These are phyloP conservation scores for Pygoscelis antarcticus DNA, from an alignment of 2,113 vertebrate species.

Conservation along the genomic window DNA sequence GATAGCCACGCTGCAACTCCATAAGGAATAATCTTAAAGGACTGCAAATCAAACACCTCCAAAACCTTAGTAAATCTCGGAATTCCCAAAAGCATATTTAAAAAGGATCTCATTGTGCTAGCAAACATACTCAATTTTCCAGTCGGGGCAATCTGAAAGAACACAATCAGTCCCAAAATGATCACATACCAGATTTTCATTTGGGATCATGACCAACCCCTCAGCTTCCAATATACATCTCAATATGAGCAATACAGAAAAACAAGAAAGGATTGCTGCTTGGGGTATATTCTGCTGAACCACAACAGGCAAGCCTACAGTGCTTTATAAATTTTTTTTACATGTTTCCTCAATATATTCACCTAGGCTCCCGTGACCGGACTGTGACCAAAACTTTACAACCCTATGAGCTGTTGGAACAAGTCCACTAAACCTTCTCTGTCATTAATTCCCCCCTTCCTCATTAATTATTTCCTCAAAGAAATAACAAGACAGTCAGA, in stretches of 20 bases:
- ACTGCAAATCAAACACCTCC: neutral
- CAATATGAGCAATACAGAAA: neutral
- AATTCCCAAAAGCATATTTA: neutral
- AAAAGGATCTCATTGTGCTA: neutral
- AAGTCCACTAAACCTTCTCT: neutral
- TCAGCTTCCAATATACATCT: neutral
- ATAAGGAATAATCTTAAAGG: neutral
- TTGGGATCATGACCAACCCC: neutral
- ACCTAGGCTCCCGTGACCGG: neutral
- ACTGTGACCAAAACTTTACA: neutral
- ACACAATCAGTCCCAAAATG: neutral
- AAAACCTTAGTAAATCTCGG: neutral
- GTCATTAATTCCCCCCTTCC: neutral
- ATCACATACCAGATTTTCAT: neutral
- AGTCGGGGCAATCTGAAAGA: neutral
- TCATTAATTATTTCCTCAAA: neutral
- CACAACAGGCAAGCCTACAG: neutral
- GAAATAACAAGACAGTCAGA: neutral
- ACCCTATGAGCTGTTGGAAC: neutral
- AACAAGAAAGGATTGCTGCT: neutral
- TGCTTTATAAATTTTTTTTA: neutral
- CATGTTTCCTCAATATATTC: neutral
- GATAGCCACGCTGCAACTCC: neutral
- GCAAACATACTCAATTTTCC: neutral
- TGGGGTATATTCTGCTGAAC: neutral